phyloP scores from a whole-genome alignment of 1,140 invertebrate species.

The Triops cancriformis region DNA sequence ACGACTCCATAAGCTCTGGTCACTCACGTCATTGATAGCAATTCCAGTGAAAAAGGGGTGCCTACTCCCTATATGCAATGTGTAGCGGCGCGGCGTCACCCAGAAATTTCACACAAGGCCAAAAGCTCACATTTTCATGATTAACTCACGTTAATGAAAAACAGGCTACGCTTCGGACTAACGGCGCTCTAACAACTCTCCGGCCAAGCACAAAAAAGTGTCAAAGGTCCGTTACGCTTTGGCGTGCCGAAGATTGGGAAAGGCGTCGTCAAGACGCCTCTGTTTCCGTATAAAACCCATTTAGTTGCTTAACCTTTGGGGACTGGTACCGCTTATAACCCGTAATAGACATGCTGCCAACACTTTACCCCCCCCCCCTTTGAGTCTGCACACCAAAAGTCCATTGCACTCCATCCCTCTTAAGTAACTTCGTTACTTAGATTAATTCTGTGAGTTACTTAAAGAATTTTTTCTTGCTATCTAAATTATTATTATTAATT shows the following conservation, averaged over 20 bases:
- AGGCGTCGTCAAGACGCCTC: background rate
- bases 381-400: no score
- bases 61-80: background rate
- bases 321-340: background rate
- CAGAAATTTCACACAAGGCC: background rate
- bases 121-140: conserved; percentile 1
- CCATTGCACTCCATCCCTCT: no score
- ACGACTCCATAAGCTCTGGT: background rate
- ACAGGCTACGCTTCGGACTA: background rate
- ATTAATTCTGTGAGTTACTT: no score
- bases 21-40: conserved; percentile 13
- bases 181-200: background rate
- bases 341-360: no score
- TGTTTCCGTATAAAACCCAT: background rate
- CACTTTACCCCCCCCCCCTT: no score
- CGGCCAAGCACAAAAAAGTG: background rate
- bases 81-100: background rate
- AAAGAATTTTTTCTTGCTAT: no score
- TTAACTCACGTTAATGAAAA: conserved; percentile 11
- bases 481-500: no score
- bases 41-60: background rate
- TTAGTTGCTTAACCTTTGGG: background rate
- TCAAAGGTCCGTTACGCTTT: conserved; percentile 13
- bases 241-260: conserved; percentile 2
- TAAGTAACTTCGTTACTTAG: no score